These are phyloP conservation scores for Drosophila incognita DNA, from an alignment of 2,888 invertebrate genomes.

Conservation along the genomic window DNA sequence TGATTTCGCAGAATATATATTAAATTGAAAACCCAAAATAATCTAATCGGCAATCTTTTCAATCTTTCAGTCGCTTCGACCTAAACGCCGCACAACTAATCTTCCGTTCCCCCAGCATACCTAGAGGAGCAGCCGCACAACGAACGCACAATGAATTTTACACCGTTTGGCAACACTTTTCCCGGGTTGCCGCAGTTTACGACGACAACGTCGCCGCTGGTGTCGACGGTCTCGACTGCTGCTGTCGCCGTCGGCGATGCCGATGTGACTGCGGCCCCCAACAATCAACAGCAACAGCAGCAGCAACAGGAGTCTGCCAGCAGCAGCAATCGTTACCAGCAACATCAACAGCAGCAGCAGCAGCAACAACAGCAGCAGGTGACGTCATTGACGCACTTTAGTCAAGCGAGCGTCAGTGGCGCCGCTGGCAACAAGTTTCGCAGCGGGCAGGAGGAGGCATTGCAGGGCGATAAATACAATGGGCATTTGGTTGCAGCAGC, in stretches of 20 bases:
- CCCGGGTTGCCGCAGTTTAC: slow-evolving; percentile 93
- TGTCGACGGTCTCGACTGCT: slow-evolving; percentile 86
- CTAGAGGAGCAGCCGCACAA: slow-evolving; percentile 23
- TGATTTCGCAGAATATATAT: not conserved
- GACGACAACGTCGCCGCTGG: slow-evolving; percentile 85
- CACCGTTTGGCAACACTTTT: slow-evolving; percentile 93
- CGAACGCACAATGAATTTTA: slow-evolving; percentile 90
- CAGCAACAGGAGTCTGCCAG: slow-evolving; percentile 64
- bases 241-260: slow-evolving; percentile 87
- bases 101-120: slow-evolving; percentile 10
- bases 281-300: slow-evolving; percentile 74
- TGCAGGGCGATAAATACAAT: slow-evolving; percentile 86
- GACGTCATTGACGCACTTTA: slow-evolving; percentile 86
- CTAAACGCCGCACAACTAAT: slow-evolving; percentile 22
- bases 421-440: slow-evolving; percentile 86
- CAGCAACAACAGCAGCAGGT: slow-evolving; percentile 72
- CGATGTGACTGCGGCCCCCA: slow-evolving; percentile 83
- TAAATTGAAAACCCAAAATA: not conserved
- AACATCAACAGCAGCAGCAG: slow-evolving; percentile 70
- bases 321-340: slow-evolving; percentile 82
- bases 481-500: slow-evolving; percentile 82
- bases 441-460: slow-evolving; percentile 78
- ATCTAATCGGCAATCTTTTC: not conserved
- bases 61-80: slow-evolving; percentile 23
- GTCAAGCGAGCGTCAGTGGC: slow-evolving; percentile 85